These are phyloP conservation scores for Drosophila nannoptera DNA, from an alignment of 1,140 invertebrate genomes.

Conservation along the genomic window DNA sequence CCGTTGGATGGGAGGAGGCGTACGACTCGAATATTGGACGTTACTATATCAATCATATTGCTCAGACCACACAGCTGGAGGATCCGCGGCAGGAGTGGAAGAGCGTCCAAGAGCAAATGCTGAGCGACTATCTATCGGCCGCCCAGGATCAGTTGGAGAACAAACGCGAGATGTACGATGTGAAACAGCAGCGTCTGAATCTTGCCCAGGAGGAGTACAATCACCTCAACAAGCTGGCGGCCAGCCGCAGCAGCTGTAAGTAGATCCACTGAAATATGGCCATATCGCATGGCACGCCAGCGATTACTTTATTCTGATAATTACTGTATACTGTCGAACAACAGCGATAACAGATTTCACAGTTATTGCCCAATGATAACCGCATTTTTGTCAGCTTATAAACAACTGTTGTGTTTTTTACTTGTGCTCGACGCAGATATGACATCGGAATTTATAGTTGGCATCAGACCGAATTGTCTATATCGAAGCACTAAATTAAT, in stretches of 20 bases:
- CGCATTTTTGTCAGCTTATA: background rate
- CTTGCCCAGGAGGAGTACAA: constrained; percentile 97
- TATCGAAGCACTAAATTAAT: background rate
- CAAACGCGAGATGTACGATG: constrained; percentile 96
- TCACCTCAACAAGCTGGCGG: constrained; percentile 92
- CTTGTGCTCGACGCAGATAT: background rate
- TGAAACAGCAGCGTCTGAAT: constrained; percentile 95
- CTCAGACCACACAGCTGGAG: constrained; percentile 96
- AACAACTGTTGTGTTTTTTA: background rate
- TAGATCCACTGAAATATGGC: constrained; percentile 60
- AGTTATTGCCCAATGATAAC: constrained; percentile 15
- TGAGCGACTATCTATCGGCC: constrained; percentile 95
- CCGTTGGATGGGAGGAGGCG: constrained; percentile 97
- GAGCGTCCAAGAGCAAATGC: constrained; percentile 96
- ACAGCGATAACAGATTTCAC: constrained; percentile 20
- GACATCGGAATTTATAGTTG: background rate
- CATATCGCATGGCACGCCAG: background rate
- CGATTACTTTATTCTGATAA: background rate
- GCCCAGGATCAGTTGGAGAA: constrained; percentile 97
- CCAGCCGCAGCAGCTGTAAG: constrained; percentile 91
- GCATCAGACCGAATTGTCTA: background rate
- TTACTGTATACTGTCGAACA: constrained; percentile 15
- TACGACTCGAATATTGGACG: constrained; percentile 95
- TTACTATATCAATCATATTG: constrained; percentile 98
- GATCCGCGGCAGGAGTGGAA: constrained; percentile 97